A percentile compares a stretch with the other conserved stretches of the same genome.
These are phyloP conservation scores for Ectropis crepuscularia DNA, from an alignment of 2,888 invertebrate species.

Conservation along the genomic window DNA sequence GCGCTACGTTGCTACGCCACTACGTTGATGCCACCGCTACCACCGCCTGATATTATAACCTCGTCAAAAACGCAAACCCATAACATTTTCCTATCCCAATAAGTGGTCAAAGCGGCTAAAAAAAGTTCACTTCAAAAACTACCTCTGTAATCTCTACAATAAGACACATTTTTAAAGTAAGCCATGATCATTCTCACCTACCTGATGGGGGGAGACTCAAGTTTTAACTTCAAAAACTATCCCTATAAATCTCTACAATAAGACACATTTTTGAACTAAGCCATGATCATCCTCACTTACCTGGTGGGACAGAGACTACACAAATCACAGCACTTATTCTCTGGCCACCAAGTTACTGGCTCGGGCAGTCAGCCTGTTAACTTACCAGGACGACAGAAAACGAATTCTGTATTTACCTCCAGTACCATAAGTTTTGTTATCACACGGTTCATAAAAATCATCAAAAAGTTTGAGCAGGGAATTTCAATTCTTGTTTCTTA, in stretches of 20 bases:
- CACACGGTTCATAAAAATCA: neutral
- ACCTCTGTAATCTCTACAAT: neutral
- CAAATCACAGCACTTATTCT: neutral
- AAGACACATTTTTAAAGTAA: neutral
- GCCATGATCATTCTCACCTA: neutral
- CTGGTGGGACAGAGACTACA: neutral
- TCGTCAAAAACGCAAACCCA: too few species aligned
- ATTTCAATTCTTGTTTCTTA: too few species aligned
- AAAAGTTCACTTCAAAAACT: neutral
- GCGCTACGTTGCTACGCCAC: too few species aligned
- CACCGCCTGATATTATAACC: too few species aligned
- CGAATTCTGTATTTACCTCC: neutral
- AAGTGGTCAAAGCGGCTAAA: too few species aligned
- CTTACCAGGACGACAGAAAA: neutral
- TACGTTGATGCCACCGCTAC: too few species aligned
- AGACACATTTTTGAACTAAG: neutral
- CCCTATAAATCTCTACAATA: neutral
- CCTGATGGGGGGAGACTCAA: too few species aligned
- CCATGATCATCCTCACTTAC: neutral
- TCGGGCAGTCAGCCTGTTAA: neutral
- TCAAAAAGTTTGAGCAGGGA: neutral
- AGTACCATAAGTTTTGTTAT: neutral
- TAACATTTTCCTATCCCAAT: too few species aligned
- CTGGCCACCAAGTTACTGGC: slow-evolving; percentile 2
- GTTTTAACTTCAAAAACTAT: neutral